A percentile compares a stretch with the other conserved stretches of the same genome.
Conservation (phyloP, 2,888 invertebrate species). For the Bombylius major region DNA sequence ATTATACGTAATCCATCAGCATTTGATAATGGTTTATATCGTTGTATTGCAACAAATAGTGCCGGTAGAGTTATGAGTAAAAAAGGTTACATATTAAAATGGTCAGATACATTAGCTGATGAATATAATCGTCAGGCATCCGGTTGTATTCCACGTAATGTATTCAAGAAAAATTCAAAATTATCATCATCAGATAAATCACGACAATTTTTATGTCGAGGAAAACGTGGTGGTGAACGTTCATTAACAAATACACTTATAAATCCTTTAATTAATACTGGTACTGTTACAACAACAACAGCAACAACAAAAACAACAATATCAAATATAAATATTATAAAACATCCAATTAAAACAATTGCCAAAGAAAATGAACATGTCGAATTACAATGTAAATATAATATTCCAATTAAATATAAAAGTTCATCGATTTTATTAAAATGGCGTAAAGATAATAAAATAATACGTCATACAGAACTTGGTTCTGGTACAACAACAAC, state of each 20-base stretch:
- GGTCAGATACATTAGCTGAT: conserved; percentile 4
- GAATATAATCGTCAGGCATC: conserved; percentile 1
- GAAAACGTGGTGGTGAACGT: conserved; percentile 27
- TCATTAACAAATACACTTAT: conserved; percentile 1
- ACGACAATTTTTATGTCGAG: conserved; percentile 29
- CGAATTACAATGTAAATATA: conserved; percentile 50
- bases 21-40: conserved; percentile 58
- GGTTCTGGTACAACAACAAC: conserved; percentile 19
- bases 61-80: conserved; percentile 42
- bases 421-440: conserved; percentile 26
- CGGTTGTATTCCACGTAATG: conserved; percentile 27
- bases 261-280: too few species aligned
- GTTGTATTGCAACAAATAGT: conserved; percentile 55
- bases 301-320: background rate
- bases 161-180: conserved; percentile 23
- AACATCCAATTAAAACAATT: conserved; percentile 45
- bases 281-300: background rate
- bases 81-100: conserved; percentile 25
- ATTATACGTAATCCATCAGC: conserved; percentile 27
- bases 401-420: conserved; percentile 26
- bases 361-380: conserved; percentile 52
- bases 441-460: conserved; percentile 58
- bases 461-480: conserved; percentile 32
- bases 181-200: conserved; percentile 20
- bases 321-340: conserved; percentile 17